Conservation (phyloP, 2,797 vertebrate species). For the Coracias cyanogaster region DNA sequence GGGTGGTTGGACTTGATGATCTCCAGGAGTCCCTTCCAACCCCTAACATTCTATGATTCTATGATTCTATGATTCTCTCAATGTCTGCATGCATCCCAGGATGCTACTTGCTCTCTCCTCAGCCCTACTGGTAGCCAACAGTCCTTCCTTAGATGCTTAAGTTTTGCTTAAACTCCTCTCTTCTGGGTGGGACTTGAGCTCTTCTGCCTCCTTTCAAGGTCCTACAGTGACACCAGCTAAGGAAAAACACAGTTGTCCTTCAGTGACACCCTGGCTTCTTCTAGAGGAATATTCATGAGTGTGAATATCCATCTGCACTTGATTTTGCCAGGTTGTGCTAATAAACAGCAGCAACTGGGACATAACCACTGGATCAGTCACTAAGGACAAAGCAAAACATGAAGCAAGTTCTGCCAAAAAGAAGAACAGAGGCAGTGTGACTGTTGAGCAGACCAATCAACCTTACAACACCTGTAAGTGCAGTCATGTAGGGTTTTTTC, state of each 20-base stretch:
- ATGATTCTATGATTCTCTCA: too few species aligned
- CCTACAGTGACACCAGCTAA: background rate
- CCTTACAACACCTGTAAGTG: background rate
- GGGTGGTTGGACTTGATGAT: too few species aligned
- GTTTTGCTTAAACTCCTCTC: background rate
- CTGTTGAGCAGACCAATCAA: background rate
- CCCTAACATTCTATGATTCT: too few species aligned
- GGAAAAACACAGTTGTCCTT: background rate
- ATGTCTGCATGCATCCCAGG: fast-evolving
- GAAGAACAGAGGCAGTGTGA: background rate
- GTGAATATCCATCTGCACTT: background rate
- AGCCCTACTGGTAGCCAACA: background rate
- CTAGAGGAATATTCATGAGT: background rate
- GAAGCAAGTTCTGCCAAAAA: background rate
- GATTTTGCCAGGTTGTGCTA: background rate
- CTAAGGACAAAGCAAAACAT: background rate
- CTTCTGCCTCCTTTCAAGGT: background rate
- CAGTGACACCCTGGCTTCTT: background rate
- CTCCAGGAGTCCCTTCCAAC: too few species aligned
- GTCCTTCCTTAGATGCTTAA: background rate
- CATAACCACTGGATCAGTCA: background rate
- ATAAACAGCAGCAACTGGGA: background rate
- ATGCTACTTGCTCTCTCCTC: background rate
- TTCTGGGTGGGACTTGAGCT: background rate
- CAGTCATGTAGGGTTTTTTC: background rate